Percentiles rank a stretch among this genome's conserved stretches.
These are phyloP conservation scores for Siniperca chuatsi DNA, from an alignment of 2,113 vertebrate species.

Conservation along the genomic window DNA sequence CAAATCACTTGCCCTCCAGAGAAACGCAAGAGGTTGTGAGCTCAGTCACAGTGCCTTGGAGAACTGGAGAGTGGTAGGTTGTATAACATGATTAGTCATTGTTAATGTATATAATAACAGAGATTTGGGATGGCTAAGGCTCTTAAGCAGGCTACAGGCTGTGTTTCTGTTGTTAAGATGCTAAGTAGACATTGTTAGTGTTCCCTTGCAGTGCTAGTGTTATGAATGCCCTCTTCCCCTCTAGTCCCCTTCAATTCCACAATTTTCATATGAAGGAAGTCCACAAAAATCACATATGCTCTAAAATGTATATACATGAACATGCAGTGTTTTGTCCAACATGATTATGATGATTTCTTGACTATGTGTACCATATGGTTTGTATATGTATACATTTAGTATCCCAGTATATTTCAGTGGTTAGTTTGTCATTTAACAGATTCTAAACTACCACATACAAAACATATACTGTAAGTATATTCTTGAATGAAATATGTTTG, in stretches of 20 bases:
- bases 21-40: slow-evolving; percentile 59
- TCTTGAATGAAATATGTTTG: not conserved
- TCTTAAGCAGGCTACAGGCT: slow-evolving; percentile 53
- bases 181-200: slow-evolving; percentile 43
- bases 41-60: slow-evolving; percentile 46
- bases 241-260: slow-evolving; percentile 16
- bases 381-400: not conserved
- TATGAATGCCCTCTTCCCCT: slow-evolving; percentile 22
- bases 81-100: slow-evolving; percentile 69
- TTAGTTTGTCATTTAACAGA: not conserved
- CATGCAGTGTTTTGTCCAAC: slow-evolving; percentile 3
- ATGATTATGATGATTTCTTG: not conserved
- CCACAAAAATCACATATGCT: not conserved
- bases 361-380: not conserved
- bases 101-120: slow-evolving; percentile 64
- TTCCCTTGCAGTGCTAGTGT: not conserved
- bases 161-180: slow-evolving; percentile 53
- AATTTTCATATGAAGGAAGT: slow-evolving; percentile 21
- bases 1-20: slow-evolving; percentile 64
- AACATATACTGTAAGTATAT: not conserved
- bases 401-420: not conserved
- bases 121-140: slow-evolving; percentile 51
- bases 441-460: not conserved
- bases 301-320: not conserved
- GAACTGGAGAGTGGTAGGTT: slow-evolving; percentile 46